Evolutionary conservation across 2,888 invertebrate genomes (phyloP), one percentile per base, ranked within the genome.

Genomic region (Drosophila koepferae): DNA sequence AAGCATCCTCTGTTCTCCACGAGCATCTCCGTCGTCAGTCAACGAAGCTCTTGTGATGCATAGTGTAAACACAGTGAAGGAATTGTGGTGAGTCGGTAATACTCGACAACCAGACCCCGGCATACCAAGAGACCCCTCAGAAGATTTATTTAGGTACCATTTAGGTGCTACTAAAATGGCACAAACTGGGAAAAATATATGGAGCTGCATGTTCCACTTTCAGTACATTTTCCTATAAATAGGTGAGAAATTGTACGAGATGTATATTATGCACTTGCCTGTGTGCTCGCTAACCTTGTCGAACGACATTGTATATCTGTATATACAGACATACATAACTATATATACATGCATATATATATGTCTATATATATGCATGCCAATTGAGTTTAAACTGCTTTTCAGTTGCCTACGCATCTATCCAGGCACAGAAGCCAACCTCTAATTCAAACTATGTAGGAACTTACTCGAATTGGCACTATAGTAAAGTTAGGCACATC

Each of bases 401-500:
- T 5, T 36, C 46, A 58, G 10, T 56, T 63, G 36, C 34, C 53
- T 28, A 40, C 23, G 38, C 16, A 6, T 43, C 38, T 23, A 36
- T 49, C 12, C 12, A n/a, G 31, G 31, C n/a, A 31, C 2, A 18
- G 9, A 12, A 16, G 36, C 23, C 10, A 36, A 28, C 5, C 31
- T 36, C 3, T 1, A n/a, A 28, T 44, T 51, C 18, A 34, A 60
- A 61, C 44, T n/a, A 8, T 36, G 28, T 16, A 63, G 16, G 0
- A 54, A 77, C 78, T 75, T 61, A 78, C 78, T 68, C 60, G 75
- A 53, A 78, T 63, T n/a, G 78, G 80, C n/a, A 48, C 54, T 76
- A 72, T 72, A 9, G 8, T 64, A 20, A 54, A 56, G 61, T 53
- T 73, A 48, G 56, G 60, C 74, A n/a, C 59, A 58, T 66, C 66